These are phyloP conservation scores for Pipistrellus pipistrellus DNA, from an alignment of 2,797 vertebrate species.

Conservation along the genomic window DNA sequence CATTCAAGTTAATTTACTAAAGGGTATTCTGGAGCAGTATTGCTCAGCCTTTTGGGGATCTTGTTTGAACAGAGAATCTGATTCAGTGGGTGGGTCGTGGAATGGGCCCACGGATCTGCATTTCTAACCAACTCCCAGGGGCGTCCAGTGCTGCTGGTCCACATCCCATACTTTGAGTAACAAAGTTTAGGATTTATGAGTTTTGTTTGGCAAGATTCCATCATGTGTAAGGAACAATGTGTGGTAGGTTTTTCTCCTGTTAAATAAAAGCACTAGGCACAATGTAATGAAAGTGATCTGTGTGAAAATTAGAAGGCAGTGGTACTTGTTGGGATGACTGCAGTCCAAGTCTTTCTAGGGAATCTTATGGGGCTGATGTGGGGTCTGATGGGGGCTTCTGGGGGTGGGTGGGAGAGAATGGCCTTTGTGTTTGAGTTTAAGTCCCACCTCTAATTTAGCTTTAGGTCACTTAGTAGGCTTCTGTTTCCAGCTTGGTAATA, in stretches of 20 bases:
- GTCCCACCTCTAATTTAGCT: neutral
- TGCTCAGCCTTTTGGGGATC: neutral
- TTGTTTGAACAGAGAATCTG: neutral
- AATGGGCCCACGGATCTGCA: neutral
- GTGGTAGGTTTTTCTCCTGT: neutral
- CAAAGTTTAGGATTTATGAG: neutral
- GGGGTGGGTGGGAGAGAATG: too few relatives aligned
- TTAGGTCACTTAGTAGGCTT: neutral
- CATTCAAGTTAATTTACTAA: neutral
- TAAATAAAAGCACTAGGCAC: neutral
- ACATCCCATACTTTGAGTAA: neutral
- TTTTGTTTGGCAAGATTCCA: neutral
- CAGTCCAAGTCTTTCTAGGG: neutral
- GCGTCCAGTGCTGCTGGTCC: neutral
- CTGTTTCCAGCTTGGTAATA: neutral
- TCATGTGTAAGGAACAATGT: neutral
- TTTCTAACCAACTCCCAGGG: neutral
- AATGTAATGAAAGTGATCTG: neutral
- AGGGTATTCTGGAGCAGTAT: neutral
- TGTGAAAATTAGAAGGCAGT: neutral
- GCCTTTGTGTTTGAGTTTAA: neutral
- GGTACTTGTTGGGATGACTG: neutral
- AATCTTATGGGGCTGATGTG: neutral
- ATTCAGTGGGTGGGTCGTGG: neutral
- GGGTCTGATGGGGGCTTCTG: neutral